Conservation (phyloP, 2,888 invertebrate genomes). For the Platerodrilus igneus region DNA sequence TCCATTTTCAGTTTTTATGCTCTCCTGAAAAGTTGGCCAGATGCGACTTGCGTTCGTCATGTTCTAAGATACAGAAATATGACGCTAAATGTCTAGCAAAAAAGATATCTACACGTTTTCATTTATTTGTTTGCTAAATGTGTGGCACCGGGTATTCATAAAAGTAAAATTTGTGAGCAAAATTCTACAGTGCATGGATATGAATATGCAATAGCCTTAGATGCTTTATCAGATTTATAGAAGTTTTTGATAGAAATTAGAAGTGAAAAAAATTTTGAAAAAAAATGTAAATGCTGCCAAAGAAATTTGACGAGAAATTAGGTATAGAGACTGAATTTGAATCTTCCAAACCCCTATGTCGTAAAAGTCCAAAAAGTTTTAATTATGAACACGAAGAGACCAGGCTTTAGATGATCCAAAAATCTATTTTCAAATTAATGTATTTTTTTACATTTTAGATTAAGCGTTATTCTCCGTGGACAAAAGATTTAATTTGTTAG, state of each 20-base stretch:
- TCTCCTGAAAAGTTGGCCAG: too few species aligned
- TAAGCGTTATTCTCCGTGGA: conserved; percentile 26
- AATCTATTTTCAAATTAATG: conserved; percentile 25
- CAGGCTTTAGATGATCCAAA: conserved; percentile 19
- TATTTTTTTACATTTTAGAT: conserved; percentile 27
- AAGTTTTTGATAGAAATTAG: conserved; percentile 25
- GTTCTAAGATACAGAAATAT: too few species aligned
- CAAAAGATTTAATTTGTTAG: conserved; percentile 16
- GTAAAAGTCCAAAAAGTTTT: conserved; percentile 24
- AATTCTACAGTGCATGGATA: conserved; percentile 21
- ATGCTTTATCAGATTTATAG: conserved; percentile 27
- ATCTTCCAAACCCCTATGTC: conserved; percentile 23
- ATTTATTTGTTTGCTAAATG: conserved; percentile 11
- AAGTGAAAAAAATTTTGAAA: conserved; percentile 21
- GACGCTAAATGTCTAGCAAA: too few species aligned
- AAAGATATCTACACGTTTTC: too few species aligned
- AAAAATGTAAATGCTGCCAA: conserved; percentile 17
- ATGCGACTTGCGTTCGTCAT: too few species aligned
- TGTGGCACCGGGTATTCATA: conserved; percentile 23
- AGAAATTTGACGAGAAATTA: conserved; percentile 25
- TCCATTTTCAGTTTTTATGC: too few species aligned
- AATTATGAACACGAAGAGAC: conserved; percentile 23
- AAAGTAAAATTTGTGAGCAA: conserved; percentile 27
- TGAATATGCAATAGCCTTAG: conserved; percentile 27
- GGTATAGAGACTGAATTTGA: conserved; percentile 24